Evolutionary conservation across 2,888 invertebrate species (phyloP).

Genomic region (Parnassius smintheus): DNA sequence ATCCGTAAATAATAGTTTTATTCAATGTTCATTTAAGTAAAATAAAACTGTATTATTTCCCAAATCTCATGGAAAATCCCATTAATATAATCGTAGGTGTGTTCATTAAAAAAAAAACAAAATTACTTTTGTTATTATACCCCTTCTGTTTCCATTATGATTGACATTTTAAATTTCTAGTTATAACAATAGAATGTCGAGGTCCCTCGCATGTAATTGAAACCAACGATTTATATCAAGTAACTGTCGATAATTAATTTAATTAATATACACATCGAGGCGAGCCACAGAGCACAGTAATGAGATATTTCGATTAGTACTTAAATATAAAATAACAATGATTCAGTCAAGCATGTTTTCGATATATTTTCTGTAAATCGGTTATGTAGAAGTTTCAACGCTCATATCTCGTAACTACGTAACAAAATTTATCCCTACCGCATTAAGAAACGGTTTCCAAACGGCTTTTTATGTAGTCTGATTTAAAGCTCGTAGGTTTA

Average conservation of each 20-base stretch:
- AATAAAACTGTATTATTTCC: neutral
- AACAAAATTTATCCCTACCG: too few relatives aligned
- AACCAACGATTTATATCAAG: conserved; percentile 15
- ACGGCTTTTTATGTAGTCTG: too few relatives aligned
- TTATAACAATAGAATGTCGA: conserved; percentile 1
- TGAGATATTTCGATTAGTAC: neutral
- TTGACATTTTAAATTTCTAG: conserved; percentile 5
- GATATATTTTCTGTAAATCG: neutral
- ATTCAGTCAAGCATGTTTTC: neutral
- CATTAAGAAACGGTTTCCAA: too few relatives aligned
- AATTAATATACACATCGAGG: conserved; percentile 8
- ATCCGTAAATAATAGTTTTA: too few relatives aligned
- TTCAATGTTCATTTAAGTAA: neutral
- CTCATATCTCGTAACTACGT: too few relatives aligned
- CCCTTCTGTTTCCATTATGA: neutral
- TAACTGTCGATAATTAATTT: neutral
- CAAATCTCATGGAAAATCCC: neutral
- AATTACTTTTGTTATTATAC: neutral
- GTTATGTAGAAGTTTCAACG: too few relatives aligned
- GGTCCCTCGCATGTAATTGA: conserved; percentile 8
- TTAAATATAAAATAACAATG: neutral
- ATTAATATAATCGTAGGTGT: neutral
- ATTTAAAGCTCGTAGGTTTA: too few relatives aligned
- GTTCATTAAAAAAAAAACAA: neutral
- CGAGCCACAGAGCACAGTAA: neutral